A percentile compares a stretch with the other conserved stretches of the same genome.
These are phyloP conservation scores for Bombylius major DNA, from an alignment of 2,888 invertebrate genomes.

Conservation along the genomic window DNA sequence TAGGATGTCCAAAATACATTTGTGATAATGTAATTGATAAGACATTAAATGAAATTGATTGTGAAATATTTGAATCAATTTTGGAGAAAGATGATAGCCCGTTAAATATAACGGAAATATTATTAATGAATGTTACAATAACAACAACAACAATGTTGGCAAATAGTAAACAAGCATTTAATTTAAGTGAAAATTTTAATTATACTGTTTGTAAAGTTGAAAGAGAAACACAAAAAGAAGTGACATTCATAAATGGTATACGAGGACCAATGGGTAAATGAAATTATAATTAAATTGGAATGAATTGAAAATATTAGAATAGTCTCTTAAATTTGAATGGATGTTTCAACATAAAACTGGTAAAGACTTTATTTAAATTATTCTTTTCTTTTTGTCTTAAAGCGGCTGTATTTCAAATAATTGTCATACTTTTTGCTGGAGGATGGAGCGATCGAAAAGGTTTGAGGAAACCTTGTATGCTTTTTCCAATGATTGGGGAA, in stretches of 20 bases:
- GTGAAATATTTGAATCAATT: slow-evolving; percentile 17
- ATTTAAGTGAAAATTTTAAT: slow-evolving; percentile 21
- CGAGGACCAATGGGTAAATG: slow-evolving; percentile 33
- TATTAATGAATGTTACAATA: neutral
- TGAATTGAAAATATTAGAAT: too few species aligned
- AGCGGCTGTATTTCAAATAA: slow-evolving; percentile 34
- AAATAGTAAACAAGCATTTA: too few species aligned
- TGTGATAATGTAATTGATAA: slow-evolving; percentile 32
- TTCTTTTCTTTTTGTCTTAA: slow-evolving; percentile 9
- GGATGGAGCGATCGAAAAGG: slow-evolving; percentile 36
- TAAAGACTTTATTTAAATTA: too few species aligned
- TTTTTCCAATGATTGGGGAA: slow-evolving; percentile 32
- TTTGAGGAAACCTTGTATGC: slow-evolving; percentile 34
- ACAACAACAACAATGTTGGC: neutral
- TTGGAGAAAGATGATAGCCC: neutral
- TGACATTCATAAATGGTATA: slow-evolving; percentile 30
- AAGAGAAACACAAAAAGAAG: slow-evolving; percentile 30
- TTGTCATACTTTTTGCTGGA: slow-evolving; percentile 35
- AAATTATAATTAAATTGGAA: too few species aligned
- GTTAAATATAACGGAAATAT: neutral
- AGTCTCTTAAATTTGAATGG: too few species aligned
- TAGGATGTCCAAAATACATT: slow-evolving; percentile 26
- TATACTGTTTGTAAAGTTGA: slow-evolving; percentile 35
- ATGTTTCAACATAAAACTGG: too few species aligned
- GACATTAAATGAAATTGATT: slow-evolving; percentile 26